Conservation (phyloP, 2,888 invertebrate species). For the Trichogramma dendrolimi region DNA sequence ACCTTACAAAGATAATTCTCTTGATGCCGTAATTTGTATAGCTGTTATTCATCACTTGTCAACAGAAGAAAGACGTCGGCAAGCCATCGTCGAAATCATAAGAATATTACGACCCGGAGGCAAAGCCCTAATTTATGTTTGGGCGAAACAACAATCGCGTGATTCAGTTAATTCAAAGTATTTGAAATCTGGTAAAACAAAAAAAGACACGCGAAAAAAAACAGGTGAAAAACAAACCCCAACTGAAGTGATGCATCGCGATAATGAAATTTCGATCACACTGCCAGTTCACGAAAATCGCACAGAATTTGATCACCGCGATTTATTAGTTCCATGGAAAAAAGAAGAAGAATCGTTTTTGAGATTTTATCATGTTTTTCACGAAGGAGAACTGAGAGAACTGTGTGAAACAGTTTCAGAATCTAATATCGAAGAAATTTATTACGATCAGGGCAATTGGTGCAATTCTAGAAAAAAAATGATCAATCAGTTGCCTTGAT, state of each 20-base stretch:
- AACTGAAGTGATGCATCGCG: neutral
- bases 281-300: conserved; percentile 86
- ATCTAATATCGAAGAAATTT: conserved; percentile 63
- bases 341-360: conserved; percentile 60
- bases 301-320: conserved; percentile 83
- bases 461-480: conserved; percentile 70
- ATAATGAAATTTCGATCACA: conserved; percentile 35
- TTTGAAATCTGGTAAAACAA: conserved; percentile 59
- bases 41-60: conserved; percentile 96
- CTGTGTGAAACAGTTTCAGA: conserved; percentile 59
- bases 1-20: conserved; percentile 63
- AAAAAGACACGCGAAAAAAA: conserved; percentile 49
- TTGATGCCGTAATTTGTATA: conserved; percentile 86
- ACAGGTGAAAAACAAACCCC: conserved; percentile 11
- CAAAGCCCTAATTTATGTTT: conserved; percentile 83
- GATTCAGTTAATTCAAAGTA: conserved; percentile 67
- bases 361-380: conserved; percentile 91
- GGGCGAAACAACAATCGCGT: conserved; percentile 86
- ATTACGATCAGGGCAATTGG: conserved; percentile 97
- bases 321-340: conserved; percentile 95
- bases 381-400: conserved; percentile 71
- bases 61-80: conserved; percentile 69
- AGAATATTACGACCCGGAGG: conserved; percentile 72
- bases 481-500: neutral
- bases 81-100: conserved; percentile 72